phyloP scores from a whole-genome alignment of 1,140 invertebrate genomes.

The Monomorium pharaonis region DNA sequence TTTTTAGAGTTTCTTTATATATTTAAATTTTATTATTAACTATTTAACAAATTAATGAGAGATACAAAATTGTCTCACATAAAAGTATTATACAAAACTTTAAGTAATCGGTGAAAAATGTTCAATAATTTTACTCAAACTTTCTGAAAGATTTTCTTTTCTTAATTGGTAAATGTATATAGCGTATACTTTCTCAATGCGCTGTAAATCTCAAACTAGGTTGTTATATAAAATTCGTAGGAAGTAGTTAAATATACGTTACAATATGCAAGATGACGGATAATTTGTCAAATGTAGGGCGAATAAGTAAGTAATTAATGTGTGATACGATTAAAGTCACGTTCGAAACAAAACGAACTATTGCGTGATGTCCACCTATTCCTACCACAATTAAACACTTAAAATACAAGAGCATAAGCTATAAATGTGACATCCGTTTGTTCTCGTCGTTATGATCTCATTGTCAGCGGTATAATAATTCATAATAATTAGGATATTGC shows the following conservation, averaged over 20 bases:
- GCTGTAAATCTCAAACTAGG: background rate
- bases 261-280: slow-evolving; percentile 52
- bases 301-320: slow-evolving; percentile 54
- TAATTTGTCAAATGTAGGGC: slow-evolving; percentile 55
- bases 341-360: slow-evolving; percentile 51
- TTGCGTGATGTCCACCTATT: slow-evolving; percentile 55
- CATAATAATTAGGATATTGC: background rate
- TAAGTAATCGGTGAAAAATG: background rate
- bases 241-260: slow-evolving; percentile 43
- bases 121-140: background rate
- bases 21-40: background rate
- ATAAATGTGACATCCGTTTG: slow-evolving; percentile 1
- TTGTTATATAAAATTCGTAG: slow-evolving; percentile 38
- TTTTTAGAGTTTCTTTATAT: background rate
- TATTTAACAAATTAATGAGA: background rate
- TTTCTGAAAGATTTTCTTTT: background rate
- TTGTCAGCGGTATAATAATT: background rate
- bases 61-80: background rate
- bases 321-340: slow-evolving; percentile 55
- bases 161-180: background rate
- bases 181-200: background rate
- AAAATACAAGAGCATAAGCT: slow-evolving; percentile 43
- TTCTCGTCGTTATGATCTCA: slow-evolving; percentile 22
- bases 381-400: slow-evolving; percentile 55
- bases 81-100: background rate